Conservation (phyloP, 2,113 vertebrate genomes). For the Nothocercus julius region DNA sequence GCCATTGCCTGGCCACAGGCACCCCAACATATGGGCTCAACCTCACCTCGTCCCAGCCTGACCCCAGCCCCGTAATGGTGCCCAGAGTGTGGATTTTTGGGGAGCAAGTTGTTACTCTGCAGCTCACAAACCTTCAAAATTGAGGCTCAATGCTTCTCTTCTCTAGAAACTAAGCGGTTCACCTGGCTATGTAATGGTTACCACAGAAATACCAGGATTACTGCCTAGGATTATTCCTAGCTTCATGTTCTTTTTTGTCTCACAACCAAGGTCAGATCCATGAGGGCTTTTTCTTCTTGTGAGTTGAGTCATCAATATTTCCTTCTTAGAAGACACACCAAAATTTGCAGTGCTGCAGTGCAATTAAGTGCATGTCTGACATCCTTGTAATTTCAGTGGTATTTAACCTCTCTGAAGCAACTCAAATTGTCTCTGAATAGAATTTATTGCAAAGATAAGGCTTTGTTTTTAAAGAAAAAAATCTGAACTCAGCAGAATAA, state of each 20-base stretch:
- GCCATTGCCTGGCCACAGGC: background rate
- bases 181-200: background rate
- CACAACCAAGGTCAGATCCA: background rate
- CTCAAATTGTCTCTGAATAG: background rate
- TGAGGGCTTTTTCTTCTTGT: background rate
- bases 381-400: background rate
- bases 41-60: background rate
- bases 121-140: background rate
- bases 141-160: background rate
- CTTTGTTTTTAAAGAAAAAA: too few species aligned
- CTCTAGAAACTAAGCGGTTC: background rate
- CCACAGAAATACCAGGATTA: accelerated
- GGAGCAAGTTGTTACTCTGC: background rate
- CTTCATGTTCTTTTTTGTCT: background rate
- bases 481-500: background rate
- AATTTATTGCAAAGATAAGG: background rate
- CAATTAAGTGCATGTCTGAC: background rate
- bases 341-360: accelerated
- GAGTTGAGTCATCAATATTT: background rate
- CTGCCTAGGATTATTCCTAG: background rate
- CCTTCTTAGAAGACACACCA: background rate
- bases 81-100: background rate
- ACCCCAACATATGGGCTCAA: too few species aligned
- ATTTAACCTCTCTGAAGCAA: background rate
- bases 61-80: too few species aligned